Conservation (phyloP, 2,888 invertebrate species). For the Coenonympha glycerion region DNA sequence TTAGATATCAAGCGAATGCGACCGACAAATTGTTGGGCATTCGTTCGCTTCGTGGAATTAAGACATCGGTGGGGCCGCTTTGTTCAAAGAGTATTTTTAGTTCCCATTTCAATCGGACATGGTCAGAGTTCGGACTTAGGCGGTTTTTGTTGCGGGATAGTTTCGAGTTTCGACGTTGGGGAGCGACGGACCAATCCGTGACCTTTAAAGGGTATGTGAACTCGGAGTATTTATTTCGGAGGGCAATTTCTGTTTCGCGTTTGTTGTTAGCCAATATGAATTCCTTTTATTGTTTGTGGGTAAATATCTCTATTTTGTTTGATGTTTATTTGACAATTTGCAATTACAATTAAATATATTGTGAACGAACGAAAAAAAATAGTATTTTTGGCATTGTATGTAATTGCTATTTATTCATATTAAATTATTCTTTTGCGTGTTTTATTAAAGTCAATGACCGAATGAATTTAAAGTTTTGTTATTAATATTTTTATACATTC, state of each 20-base stretch:
- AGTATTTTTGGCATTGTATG: too few species aligned
- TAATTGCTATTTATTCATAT: too few species aligned
- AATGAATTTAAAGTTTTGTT: too few species aligned
- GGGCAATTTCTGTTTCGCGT: slow-evolving; percentile 14
- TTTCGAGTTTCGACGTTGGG: slow-evolving; percentile 35
- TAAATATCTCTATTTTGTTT: background rate
- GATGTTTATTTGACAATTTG: background rate
- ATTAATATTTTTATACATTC: too few species aligned
- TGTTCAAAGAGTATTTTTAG: slow-evolving; percentile 36
- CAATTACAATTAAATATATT: too few species aligned
- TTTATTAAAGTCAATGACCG: too few species aligned
- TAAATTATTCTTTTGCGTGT: background rate
- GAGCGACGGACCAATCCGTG: slow-evolving; percentile 37
- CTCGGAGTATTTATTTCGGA: slow-evolving; percentile 13
- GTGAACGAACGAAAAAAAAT: too few species aligned
- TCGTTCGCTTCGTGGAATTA: slow-evolving; percentile 61
- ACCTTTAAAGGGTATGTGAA: slow-evolving; percentile 30
- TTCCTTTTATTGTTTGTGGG: slow-evolving; percentile 2
- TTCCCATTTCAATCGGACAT: slow-evolving; percentile 39
- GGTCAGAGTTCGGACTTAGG: slow-evolving; percentile 40
- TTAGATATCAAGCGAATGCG: slow-evolving; percentile 68
- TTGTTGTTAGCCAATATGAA: slow-evolving; percentile 12
- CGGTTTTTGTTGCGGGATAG: slow-evolving; percentile 52
- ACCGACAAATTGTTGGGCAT: slow-evolving; percentile 66
- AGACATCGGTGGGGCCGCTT: slow-evolving; percentile 40